Evolutionary conservation across 2,888 invertebrate genomes (phyloP).

Genomic region (Troides helena): DNA sequence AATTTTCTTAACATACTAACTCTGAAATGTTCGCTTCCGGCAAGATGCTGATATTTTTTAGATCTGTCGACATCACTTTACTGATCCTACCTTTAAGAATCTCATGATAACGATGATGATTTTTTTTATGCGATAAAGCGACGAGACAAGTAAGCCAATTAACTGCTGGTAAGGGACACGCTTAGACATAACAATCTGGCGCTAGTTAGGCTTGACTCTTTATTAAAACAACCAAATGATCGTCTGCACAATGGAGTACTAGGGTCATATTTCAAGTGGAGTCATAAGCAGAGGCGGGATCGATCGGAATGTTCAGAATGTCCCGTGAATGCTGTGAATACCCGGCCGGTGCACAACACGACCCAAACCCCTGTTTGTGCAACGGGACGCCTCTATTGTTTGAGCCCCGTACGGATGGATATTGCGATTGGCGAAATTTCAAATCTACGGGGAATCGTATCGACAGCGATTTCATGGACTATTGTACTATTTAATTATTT

Average conservation of each 20-base stretch:
- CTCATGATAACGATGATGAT: too few relatives aligned
- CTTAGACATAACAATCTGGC: too few relatives aligned
- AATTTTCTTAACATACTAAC: too few relatives aligned
- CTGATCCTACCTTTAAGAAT: too few relatives aligned
- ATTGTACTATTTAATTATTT: background rate
- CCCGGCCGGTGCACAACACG: slow-evolving; percentile 9
- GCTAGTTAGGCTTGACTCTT: background rate
- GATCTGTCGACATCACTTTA: too few relatives aligned
- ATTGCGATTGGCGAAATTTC: slow-evolving; percentile 17
- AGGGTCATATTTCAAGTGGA: slow-evolving; percentile 4
- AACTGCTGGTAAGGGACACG: too few relatives aligned
- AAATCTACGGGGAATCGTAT: background rate
- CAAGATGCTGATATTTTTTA: too few relatives aligned
- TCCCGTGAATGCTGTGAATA: slow-evolving; percentile 12
- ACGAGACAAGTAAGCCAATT: too few relatives aligned
- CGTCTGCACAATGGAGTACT: background rate
- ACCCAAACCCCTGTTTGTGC: slow-evolving; percentile 18
- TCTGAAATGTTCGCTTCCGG: too few relatives aligned
- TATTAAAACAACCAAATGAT: background rate
- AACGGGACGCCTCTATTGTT: slow-evolving; percentile 13
- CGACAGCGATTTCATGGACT: slow-evolving; percentile 1
- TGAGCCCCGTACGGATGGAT: slow-evolving; percentile 8
- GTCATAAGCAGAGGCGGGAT: slow-evolving; percentile 8
- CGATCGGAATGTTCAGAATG: slow-evolving; percentile 16
- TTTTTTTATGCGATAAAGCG: too few relatives aligned